Conservation (phyloP, 2,888 invertebrate genomes). For the Temnothorax rugatulus region DNA sequence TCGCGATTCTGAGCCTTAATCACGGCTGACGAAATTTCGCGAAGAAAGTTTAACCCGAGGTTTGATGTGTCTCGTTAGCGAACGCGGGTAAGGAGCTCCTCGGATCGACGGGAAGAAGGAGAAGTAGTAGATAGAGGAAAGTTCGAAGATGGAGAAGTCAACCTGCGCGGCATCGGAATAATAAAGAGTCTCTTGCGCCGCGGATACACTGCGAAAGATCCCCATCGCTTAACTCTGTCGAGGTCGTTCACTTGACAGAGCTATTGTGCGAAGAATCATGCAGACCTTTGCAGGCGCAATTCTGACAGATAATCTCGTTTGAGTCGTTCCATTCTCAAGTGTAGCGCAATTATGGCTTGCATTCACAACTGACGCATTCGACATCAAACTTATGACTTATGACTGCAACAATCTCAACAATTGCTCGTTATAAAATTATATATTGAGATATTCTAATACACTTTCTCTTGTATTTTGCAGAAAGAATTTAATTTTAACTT, state of each 20-base stretch:
- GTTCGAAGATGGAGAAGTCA: constrained; percentile 62
- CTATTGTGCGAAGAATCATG: constrained; percentile 49
- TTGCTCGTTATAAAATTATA: neutral
- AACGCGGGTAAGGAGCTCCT: constrained; percentile 38
- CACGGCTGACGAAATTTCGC: constrained; percentile 76
- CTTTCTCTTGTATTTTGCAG: neutral
- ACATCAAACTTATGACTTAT: constrained; percentile 14
- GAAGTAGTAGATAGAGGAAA: constrained; percentile 51
- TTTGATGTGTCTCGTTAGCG: constrained; percentile 80
- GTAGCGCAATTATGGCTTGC: neutral
- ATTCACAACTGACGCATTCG: neutral
- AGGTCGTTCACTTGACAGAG: constrained; percentile 50
- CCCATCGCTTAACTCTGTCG: constrained; percentile 51
- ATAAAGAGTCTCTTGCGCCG: constrained; percentile 66
- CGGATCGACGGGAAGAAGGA: constrained; percentile 44
- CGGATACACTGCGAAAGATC: constrained; percentile 58
- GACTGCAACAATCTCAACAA: neutral
- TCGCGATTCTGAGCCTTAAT: constrained; percentile 79
- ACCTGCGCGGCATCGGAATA: constrained; percentile 67
- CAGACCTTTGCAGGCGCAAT: constrained; percentile 7
- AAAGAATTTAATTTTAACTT: neutral
- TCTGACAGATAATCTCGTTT: neutral
- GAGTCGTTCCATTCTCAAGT: neutral
- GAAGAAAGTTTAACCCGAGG: constrained; percentile 76
- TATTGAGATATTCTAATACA: neutral